Percentiles rank a stretch among this genome's conserved stretches.
These are phyloP conservation scores for Junonia oenone DNA, from an alignment of 2,888 invertebrate species.

Conservation along the genomic window DNA sequence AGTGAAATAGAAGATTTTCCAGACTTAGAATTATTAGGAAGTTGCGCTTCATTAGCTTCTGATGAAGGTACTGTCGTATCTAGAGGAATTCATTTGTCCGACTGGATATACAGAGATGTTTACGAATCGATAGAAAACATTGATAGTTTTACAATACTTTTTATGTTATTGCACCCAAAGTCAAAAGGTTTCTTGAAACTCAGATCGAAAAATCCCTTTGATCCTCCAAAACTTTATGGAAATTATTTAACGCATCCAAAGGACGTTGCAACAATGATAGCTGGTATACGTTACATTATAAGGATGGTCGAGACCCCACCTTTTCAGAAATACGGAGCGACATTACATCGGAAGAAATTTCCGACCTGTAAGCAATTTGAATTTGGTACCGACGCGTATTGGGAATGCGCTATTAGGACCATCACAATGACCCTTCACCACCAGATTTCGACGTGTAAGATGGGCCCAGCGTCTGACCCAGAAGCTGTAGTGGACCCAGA, in stretches of 20 bases:
- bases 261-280: conserved; percentile 80
- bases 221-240: conserved; percentile 83
- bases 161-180: conserved; percentile 81
- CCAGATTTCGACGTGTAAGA: conserved; percentile 84
- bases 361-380: conserved; percentile 73
- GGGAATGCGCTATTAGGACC: conserved; percentile 82
- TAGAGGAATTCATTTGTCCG: conserved; percentile 56
- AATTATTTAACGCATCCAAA: conserved; percentile 83
- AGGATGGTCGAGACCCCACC: conserved; percentile 77
- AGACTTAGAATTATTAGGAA: conserved; percentile 82
- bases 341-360: conserved; percentile 71
- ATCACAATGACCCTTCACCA: conserved; percentile 83
- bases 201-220: conserved; percentile 81
- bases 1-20: conserved; percentile 78
- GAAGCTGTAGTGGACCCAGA: conserved; percentile 82
- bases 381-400: conserved; percentile 81
- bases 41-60: conserved; percentile 77
- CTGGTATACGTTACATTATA: conserved; percentile 78
- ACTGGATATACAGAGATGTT: conserved; percentile 61
- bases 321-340: conserved; percentile 81
- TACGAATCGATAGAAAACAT: conserved; percentile 59
- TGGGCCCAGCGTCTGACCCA: conserved; percentile 80
- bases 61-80: conserved; percentile 71
- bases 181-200: conserved; percentile 83
- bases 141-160: conserved; percentile 70